Percentiles rank a stretch among this genome's conserved stretches.
Evolutionary conservation across 2,888 invertebrate genomes (phyloP).

Genomic region (Argynnis bischoffii): DNA sequence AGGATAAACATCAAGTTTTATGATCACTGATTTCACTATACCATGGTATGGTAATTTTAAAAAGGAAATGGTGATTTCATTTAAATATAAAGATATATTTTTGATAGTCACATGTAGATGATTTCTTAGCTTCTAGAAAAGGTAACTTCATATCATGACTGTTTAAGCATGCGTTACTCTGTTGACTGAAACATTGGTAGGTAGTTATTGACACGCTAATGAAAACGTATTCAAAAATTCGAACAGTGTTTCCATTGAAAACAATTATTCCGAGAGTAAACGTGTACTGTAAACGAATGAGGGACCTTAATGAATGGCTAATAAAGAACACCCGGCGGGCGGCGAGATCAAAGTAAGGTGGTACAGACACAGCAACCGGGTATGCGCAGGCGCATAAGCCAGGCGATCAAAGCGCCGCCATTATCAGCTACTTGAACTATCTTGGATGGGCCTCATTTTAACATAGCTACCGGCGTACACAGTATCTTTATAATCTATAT

Average conservation of each 20-base stretch:
- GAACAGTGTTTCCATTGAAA: constrained; percentile 31
- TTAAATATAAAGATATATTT: neutral
- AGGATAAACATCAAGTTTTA: constrained; percentile 8
- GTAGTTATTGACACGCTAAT: constrained; percentile 20
- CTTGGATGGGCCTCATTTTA: constrained; percentile 61
- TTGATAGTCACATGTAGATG: neutral
- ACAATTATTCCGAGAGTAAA: constrained; percentile 35
- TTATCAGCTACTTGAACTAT: constrained; percentile 69
- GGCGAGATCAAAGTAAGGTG: constrained; percentile 65
- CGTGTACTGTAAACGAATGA: constrained; percentile 42
- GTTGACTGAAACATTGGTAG: neutral
- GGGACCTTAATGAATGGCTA: constrained; percentile 68
- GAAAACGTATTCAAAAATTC: constrained; percentile 23
- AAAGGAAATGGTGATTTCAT: neutral
- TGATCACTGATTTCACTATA: neutral
- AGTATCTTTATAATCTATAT: constrained; percentile 45
- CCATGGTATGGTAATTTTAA: neutral
- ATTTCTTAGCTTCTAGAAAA: neutral
- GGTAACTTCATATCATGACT: neutral
- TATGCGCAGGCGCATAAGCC: constrained; percentile 49
- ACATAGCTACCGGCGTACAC: constrained; percentile 68
- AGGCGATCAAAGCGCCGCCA: constrained; percentile 67
- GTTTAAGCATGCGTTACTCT: neutral
- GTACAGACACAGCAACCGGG: constrained; percentile 32
- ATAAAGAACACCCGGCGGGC: constrained; percentile 63